Evolutionary conservation across 2,113 vertebrate species (phyloP).

Genomic region (Notarius quadriscutis): DNA sequence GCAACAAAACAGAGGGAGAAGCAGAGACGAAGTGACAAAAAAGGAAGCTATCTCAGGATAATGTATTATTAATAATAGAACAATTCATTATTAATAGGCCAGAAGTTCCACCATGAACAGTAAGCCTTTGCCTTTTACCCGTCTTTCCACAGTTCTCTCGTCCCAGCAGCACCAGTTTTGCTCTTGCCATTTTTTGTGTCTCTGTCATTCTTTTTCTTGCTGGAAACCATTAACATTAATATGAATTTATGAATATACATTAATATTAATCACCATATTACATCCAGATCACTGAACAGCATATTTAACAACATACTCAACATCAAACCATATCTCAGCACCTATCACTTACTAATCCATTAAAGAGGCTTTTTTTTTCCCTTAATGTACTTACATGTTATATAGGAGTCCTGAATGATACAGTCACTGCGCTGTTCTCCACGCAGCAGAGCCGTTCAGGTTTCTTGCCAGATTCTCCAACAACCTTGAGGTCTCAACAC

Average conservation of each 20-base stretch:
- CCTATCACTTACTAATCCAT: background rate
- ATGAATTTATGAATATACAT: background rate
- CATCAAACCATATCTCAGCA: background rate
- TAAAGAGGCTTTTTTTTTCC: too few species aligned
- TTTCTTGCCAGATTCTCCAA: background rate
- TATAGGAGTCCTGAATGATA: background rate
- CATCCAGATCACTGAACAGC: background rate
- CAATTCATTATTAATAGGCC: constrained; percentile 9
- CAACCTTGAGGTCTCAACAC: background rate
- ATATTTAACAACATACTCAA: background rate
- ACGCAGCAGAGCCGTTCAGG: background rate
- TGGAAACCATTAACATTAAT: background rate
- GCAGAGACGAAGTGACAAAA: background rate
- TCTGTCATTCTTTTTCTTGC: constrained; percentile 48
- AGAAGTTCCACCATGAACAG: background rate
- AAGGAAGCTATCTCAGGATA: background rate
- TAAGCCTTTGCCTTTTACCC: constrained; percentile 37
- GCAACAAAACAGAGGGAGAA: background rate
- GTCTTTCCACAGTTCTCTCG: constrained; percentile 60
- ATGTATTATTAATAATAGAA: background rate
- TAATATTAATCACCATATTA: background rate
- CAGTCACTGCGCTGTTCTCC: background rate
- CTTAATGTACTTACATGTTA: background rate
- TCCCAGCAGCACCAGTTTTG: constrained; percentile 58
- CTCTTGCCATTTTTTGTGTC: constrained; percentile 47